These are phyloP conservation scores for Liasis olivaceus DNA, from an alignment of 2,797 vertebrate species.

Conservation along the genomic window DNA sequence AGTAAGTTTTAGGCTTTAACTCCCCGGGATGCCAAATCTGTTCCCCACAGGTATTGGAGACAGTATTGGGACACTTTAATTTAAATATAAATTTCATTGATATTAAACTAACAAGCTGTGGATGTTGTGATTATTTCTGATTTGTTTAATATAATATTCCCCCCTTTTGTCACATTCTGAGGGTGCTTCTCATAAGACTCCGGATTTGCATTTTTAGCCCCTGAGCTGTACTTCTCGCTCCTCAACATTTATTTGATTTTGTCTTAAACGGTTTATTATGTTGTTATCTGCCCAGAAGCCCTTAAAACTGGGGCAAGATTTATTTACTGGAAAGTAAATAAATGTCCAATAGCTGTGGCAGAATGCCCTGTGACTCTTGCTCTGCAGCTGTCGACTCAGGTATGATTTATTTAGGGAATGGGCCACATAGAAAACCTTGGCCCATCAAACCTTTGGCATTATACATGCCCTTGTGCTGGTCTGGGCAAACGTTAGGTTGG, in stretches of 20 bases:
- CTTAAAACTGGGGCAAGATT: background rate
- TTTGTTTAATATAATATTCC: background rate
- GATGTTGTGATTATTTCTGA: background rate
- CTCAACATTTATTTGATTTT: background rate
- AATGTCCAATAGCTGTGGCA: too few species aligned
- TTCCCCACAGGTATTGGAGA: background rate
- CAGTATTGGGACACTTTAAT: background rate
- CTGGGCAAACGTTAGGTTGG: background rate
- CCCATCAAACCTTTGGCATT: background rate
- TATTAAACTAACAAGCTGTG: background rate
- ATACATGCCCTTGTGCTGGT: background rate
- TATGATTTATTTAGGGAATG: background rate
- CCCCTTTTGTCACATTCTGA: background rate
- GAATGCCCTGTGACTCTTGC: too few species aligned
- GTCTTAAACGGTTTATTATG: background rate
- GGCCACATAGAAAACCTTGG: too few species aligned
- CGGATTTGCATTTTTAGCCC: background rate
- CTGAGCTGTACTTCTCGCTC: background rate
- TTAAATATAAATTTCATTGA: background rate
- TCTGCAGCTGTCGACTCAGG: background rate
- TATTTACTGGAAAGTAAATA: background rate
- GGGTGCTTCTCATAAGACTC: background rate
- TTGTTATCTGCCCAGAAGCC: background rate
- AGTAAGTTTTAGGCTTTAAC: background rate
- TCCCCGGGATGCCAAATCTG: background rate